A percentile compares a stretch with the other conserved stretches of the same genome.
Evolutionary conservation across 1,140 invertebrate genomes (phyloP).

Genomic region (Elysia chlorotica): DNA sequence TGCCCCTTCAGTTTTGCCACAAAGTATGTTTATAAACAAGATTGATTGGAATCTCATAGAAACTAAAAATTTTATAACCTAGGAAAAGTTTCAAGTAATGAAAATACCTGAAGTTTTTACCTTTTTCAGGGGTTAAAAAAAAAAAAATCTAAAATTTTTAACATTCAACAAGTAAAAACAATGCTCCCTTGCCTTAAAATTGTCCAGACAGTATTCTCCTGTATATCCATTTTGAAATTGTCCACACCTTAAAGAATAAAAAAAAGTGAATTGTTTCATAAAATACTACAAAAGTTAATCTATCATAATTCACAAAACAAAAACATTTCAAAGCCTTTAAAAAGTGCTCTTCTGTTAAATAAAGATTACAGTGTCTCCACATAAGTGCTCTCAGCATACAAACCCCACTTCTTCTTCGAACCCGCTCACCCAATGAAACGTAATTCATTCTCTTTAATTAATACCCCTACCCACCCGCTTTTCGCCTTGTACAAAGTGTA

Average conservation of each 20-base stretch:
- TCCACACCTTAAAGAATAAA: conserved; percentile 15
- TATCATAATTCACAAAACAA: background rate
- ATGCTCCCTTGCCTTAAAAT: conserved; percentile 13
- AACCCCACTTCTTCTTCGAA: too few relatives aligned
- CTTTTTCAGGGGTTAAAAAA: background rate
- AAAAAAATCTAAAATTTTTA: background rate
- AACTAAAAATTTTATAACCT: background rate
- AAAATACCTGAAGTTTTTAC: background rate
- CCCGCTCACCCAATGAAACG: too few relatives aligned
- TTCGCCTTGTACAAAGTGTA: too few relatives aligned
- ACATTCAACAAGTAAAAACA: background rate
- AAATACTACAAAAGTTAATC: background rate
- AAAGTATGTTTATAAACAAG: too few relatives aligned
- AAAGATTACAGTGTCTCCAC: too few relatives aligned
- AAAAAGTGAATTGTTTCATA: background rate
- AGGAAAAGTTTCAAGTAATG: background rate
- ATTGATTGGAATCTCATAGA: background rate
- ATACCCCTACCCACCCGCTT: too few relatives aligned
- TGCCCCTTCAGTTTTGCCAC: too few relatives aligned
- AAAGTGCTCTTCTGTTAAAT: background rate
- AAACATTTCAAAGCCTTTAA: background rate
- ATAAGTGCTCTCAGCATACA: too few relatives aligned
- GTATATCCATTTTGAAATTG: conserved; percentile 12
- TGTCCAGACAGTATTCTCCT: conserved; percentile 18
- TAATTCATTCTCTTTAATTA: too few relatives aligned